Evolutionary conservation across 2,797 vertebrate genomes (phyloP), one percentile per base, ranked within the genome.

Genomic region (Siniperca undulata): DNA sequence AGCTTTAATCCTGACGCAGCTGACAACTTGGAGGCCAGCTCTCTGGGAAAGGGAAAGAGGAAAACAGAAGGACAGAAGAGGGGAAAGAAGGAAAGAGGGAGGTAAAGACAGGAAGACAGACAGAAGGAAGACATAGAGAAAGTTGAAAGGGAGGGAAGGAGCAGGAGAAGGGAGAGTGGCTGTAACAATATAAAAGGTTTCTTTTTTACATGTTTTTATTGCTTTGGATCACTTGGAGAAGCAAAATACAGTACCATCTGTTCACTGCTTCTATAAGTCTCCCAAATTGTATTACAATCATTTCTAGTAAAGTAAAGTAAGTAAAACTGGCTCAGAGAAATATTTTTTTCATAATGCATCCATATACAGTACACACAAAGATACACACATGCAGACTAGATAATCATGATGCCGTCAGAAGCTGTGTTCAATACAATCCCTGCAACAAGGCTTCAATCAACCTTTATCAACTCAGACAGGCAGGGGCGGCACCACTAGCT

Each of bases 1-100:
- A 94, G 95, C 95, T 96, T 96, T 95, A 96, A 96, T 95, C 94
- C 93, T 95, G 94, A 96, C 94, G 93, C 95, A 96, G 96, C 95
- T 96, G 96, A 96, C 95, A 96, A 95, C 93, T 92, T 91, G 92
- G 94, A 95, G 94, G 94, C 93, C 91, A 81, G 92, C 92, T 92
- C 90, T 80, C 76, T 40, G 89, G 74, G 83, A 77, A 55, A 82
- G 80, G 52, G 79, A 56, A 52, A 62, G 67, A 48, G 74, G 24
- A 42, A 76, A 82, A 69, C 4, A 65, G 55, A 61, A 24, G 56
- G 70, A 69, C 53, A 46, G 61, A 50, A 38, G 48, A 72, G 30
- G 46, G 50, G 60, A 59, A 7, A 46, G 53, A 42, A 52, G 58
- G 55, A 60, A 27, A 70, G 56, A 64, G 30, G 70, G n/a, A 66